Conservation (phyloP, 2,797 vertebrate species). For the Fistularia tabacaria region DNA sequence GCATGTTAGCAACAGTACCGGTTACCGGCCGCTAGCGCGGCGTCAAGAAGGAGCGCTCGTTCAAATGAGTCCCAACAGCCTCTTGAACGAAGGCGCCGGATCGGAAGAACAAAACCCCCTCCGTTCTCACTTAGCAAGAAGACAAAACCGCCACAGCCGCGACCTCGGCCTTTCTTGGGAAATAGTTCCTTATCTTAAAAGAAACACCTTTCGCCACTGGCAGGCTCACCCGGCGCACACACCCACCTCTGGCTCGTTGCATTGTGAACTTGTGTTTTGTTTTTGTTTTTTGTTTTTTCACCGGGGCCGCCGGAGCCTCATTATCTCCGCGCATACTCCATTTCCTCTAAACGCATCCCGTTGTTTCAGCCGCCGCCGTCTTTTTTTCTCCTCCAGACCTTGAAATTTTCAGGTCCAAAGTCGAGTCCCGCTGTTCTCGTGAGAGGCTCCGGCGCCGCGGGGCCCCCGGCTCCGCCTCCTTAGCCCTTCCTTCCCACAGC, state of each 20-base stretch:
- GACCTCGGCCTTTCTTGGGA: background rate
- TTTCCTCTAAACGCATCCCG: constrained; percentile 19
- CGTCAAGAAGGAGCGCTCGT: too few relatives aligned
- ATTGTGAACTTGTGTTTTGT: too few relatives aligned
- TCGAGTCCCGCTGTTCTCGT: constrained; percentile 24
- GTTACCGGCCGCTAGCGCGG: too few relatives aligned
- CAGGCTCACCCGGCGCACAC: too few relatives aligned
- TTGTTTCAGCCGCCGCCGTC: constrained; percentile 39
- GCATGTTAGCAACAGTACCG: too few relatives aligned
- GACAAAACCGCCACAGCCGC: too few relatives aligned
- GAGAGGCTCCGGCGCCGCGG: background rate
- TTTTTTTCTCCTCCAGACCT: constrained; percentile 14
- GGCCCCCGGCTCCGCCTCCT: constrained; percentile 42
- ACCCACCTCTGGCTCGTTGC: too few relatives aligned
- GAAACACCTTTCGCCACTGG: constrained; percentile 48
- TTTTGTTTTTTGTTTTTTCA: too few relatives aligned
- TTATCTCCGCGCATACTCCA: constrained; percentile 36
- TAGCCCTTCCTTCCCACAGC: constrained; percentile 54
- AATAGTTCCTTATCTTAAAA: constrained; percentile 61
- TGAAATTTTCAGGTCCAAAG: constrained; percentile 25
- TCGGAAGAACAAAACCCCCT: too few relatives aligned
- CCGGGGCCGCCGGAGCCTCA: background rate
- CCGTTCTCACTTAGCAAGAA: too few relatives aligned
- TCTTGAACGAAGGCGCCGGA: too few relatives aligned
- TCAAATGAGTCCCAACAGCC: too few relatives aligned